Conservation (phyloP, 2,113 vertebrate species). For the Tympanuchus pallidicinctus region DNA sequence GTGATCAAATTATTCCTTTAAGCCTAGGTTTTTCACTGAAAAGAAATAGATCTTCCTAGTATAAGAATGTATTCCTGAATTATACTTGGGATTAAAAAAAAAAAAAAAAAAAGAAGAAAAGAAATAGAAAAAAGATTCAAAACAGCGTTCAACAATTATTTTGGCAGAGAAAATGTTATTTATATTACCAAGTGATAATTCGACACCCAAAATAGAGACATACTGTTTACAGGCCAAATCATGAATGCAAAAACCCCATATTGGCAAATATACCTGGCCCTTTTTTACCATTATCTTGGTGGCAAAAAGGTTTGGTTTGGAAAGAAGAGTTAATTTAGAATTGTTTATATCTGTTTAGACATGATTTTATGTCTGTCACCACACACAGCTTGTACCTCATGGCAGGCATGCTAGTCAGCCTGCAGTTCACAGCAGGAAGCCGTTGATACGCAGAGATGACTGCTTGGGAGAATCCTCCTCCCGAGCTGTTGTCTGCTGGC, state of each 20-base stretch:
- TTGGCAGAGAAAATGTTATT: constrained; percentile 7
- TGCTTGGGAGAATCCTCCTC: neutral
- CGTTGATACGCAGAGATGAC: neutral
- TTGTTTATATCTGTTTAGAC: neutral
- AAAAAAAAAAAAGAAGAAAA: neutral
- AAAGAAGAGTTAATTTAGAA: neutral
- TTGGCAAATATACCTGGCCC: neutral
- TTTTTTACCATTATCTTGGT: neutral
- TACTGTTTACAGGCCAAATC: neutral
- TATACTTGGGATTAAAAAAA: neutral
- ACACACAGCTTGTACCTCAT: neutral
- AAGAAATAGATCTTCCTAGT: neutral
- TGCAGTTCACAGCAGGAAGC: neutral
- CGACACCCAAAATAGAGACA: neutral
- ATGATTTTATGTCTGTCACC: neutral
- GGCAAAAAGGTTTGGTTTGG: neutral
- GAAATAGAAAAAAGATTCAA: neutral
- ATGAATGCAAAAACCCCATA: neutral
- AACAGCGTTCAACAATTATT: neutral
- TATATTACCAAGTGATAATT: neutral
- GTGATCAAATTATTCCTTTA: neutral
- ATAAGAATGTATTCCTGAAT: constrained; percentile 9
- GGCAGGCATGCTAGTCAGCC: neutral
- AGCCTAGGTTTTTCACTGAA: neutral
- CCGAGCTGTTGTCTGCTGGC: neutral